Evolutionary conservation across 2,888 invertebrate species (phyloP).

Genomic region (Agonopterix subpropinquella): DNA sequence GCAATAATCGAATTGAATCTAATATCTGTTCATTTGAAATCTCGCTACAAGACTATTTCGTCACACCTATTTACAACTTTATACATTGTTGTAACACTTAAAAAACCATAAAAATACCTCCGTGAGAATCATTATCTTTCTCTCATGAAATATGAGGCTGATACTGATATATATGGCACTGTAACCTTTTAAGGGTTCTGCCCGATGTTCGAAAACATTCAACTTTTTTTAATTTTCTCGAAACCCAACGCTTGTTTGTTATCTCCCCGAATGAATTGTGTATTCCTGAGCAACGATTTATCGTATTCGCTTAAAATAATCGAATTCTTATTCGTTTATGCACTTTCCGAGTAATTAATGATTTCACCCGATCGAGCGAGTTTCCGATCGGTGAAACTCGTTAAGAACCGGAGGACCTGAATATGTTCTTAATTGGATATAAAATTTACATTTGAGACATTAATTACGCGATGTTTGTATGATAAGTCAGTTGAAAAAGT

Average conservation of each 20-base stretch:
- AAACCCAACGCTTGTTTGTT: constrained; percentile 12
- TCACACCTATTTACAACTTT: constrained; percentile 14
- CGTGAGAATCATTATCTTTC: constrained; percentile 35
- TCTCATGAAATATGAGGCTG: constrained; percentile 32
- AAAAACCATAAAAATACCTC: constrained; percentile 23
- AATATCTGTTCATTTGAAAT: too few species aligned
- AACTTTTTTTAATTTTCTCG: constrained; percentile 15
- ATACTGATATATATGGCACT: constrained; percentile 25
- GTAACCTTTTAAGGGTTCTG: constrained; percentile 36
- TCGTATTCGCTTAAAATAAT: constrained; percentile 29
- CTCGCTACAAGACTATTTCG: too few species aligned
- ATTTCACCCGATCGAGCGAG: constrained; percentile 41
- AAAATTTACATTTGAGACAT: constrained; percentile 18
- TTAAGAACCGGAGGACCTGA: constrained; percentile 23
- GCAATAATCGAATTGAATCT: too few species aligned
- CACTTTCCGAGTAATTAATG: constrained; percentile 40
- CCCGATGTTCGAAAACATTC: constrained; percentile 22
- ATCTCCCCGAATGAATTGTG: constrained; percentile 25
- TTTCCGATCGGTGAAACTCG: constrained; percentile 47
- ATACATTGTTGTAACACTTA: constrained; percentile 22
- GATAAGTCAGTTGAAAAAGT: constrained; percentile 10
- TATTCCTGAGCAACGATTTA: constrained; percentile 29
- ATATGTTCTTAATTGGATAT: constrained; percentile 25
- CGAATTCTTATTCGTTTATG: constrained; percentile 25
- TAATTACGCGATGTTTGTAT: constrained; percentile 7